Evolutionary conservation across 2,797 vertebrate species (phyloP).

Genomic region (Enteromius afrohamiltoni): DNA sequence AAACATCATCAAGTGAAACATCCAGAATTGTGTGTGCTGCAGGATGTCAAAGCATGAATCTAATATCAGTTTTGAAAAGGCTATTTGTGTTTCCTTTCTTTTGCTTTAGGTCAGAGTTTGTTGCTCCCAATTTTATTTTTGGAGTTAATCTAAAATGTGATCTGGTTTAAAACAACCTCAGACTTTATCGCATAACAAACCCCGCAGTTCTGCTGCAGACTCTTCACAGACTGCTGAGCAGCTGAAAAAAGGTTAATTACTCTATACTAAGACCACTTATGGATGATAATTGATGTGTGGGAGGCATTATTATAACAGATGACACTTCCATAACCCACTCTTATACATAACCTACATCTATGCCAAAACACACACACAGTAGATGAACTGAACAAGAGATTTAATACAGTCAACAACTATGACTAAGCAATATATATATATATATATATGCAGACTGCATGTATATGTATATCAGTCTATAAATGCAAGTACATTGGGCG

Average conservation of each 20-base stretch:
- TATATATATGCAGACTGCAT: too few relatives aligned
- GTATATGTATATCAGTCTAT: too few relatives aligned
- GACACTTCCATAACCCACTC: conserved; percentile 13
- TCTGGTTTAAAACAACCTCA: background rate
- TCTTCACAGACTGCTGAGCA: background rate
- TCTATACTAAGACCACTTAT: conserved; percentile 31
- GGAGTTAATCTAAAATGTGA: background rate
- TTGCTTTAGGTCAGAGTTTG: background rate
- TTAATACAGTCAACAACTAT: background rate
- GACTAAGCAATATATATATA: background rate
- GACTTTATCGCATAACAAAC: background rate
- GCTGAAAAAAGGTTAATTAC: conserved; percentile 21
- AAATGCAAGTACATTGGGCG: too few relatives aligned
- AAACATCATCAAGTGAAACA: background rate
- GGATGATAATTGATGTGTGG: conserved; percentile 40
- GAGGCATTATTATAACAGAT: conserved; percentile 37
- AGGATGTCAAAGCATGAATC: background rate
- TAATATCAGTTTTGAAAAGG: background rate
- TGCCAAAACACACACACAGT: conserved; percentile 8
- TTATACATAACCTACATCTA: conserved; percentile 16
- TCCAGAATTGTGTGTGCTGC: background rate
- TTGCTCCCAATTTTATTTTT: background rate
- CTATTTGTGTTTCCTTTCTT: background rate
- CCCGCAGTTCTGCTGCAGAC: background rate
- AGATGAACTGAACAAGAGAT: background rate